phyloP scores from a whole-genome alignment of 2,113 vertebrate species.

The Prunella fulvescens region DNA sequence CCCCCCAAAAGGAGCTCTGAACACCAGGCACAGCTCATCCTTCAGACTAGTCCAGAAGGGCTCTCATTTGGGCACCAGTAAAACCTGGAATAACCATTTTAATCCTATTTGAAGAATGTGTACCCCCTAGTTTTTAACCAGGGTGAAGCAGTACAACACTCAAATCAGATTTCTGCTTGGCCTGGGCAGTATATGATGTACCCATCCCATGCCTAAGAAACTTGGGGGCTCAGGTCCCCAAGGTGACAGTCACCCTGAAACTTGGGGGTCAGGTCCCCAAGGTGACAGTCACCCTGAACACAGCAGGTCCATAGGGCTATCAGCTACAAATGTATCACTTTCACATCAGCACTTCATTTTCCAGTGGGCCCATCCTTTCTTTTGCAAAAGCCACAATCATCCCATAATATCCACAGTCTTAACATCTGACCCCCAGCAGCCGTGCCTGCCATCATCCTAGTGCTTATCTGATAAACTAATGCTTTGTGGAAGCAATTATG shows the following conservation, averaged over 20 bases:
- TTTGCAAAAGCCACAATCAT: background rate
- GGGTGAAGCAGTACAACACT: background rate
- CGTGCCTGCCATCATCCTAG: background rate
- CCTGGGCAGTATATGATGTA: background rate
- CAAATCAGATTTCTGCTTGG: background rate
- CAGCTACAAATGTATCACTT: background rate
- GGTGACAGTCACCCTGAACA: background rate
- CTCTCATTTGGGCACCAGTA: background rate
- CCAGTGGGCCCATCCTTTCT: background rate
- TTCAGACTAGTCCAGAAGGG: background rate
- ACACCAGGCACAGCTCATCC: background rate
- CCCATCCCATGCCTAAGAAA: rapidly evolving
- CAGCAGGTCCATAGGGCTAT: background rate
- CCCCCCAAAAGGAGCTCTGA: background rate
- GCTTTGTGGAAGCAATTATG: background rate
- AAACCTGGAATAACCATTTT: background rate
- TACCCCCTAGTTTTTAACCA: background rate
- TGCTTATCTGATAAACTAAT: background rate
- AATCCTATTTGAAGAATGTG: background rate
- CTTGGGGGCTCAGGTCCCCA: background rate
- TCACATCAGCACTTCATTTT: background rate
- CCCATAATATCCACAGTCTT: background rate
- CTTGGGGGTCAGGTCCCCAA: background rate
- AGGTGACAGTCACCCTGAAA: background rate
- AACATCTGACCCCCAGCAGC: background rate